A percentile compares a stretch with the other conserved stretches of the same genome.
Evolutionary conservation across 2,797 vertebrate species (phyloP).

Genomic region (Spheniscus humboldti): DNA sequence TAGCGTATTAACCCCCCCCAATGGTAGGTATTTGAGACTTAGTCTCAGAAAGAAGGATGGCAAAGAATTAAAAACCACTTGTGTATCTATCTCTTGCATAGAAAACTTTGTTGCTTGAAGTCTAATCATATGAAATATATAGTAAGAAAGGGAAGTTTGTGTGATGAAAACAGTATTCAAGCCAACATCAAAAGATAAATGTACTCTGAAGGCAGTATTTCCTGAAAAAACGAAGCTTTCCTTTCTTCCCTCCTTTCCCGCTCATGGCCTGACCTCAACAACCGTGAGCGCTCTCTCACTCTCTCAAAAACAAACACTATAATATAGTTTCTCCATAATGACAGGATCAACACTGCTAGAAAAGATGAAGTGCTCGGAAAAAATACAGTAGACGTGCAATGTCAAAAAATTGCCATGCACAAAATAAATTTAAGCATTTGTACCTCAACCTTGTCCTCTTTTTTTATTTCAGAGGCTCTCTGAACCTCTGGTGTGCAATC

Average conservation of each 20-base stretch:
- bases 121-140: not conserved
- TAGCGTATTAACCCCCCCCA: not conserved
- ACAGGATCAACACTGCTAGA: not conserved
- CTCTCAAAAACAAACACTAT: not conserved
- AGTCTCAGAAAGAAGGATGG: not conserved
- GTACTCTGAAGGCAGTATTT: not conserved
- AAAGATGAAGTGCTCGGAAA: not conserved
- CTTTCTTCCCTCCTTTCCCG: not conserved
- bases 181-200: not conserved
- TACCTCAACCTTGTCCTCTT: not conserved
- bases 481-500: not conserved
- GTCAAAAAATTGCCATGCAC: not conserved
- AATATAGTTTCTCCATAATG: not conserved
- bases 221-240: not conserved
- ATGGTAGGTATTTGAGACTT: not conserved
- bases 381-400: not conserved
- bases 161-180: not conserved
- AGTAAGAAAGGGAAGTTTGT: not conserved
- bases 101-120: not conserved
- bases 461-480: not conserved
- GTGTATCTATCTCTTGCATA: not conserved
- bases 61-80: not conserved
- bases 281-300: rapidly evolving
- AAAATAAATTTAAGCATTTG: not conserved
- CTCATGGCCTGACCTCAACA: not conserved